Evolutionary conservation across 2,113 vertebrate species (phyloP).

Genomic region (Tamias sibiricus): DNA sequence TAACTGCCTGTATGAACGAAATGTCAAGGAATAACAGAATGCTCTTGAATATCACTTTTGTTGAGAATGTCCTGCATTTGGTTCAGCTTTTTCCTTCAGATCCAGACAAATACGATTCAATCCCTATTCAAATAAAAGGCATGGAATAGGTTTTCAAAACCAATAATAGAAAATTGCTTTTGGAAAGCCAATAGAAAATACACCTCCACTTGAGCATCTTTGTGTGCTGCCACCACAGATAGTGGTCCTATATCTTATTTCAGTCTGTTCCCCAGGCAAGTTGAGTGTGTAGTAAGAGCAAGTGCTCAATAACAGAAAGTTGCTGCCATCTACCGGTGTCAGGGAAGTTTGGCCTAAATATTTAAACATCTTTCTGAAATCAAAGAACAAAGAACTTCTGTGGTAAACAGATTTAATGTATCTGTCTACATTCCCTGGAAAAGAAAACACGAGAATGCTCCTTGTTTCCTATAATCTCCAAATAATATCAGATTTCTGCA

Average conservation of each 20-base stretch:
- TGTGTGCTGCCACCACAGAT: not conserved
- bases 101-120: slow-evolving; percentile 17
- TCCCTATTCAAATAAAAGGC: slow-evolving; percentile 62
- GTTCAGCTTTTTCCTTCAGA: slow-evolving; percentile 17
- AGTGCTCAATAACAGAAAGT: slow-evolving; percentile 62
- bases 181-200: slow-evolving; percentile 41
- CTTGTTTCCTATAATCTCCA: not conserved
- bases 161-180: slow-evolving; percentile 68
- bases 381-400: not conserved
- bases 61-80: not conserved
- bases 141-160: slow-evolving; percentile 51
- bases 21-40: slow-evolving; percentile 10
- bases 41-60: not conserved
- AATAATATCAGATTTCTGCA: not conserved
- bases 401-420: not conserved
- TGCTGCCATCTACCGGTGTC: slow-evolving; percentile 86
- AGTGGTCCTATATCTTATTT: not conserved
- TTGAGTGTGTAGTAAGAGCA: not conserved
- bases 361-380: not conserved
- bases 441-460: not conserved
- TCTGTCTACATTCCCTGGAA: not conserved
- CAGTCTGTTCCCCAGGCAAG: not conserved
- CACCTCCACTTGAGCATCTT: not conserved
- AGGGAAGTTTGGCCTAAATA: not conserved
- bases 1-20: slow-evolving; percentile 25